phyloP scores from a whole-genome alignment of 2,113 vertebrate genomes.

The Corythornis vintsioides region DNA sequence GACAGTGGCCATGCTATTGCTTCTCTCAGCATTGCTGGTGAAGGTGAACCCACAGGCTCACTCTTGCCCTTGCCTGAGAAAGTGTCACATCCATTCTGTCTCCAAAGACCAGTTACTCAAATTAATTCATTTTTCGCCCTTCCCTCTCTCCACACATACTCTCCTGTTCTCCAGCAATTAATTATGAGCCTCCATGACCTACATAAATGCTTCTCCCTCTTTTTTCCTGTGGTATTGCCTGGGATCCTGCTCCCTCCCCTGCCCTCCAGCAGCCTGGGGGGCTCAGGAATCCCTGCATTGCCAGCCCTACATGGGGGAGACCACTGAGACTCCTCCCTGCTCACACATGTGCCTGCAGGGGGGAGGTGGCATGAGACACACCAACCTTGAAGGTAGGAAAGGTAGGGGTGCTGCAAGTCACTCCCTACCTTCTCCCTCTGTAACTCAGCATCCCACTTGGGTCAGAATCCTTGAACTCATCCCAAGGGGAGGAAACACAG shows the following conservation, averaged over 20 bases:
- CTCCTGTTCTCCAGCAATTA: neutral
- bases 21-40: neutral
- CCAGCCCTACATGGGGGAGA: neutral
- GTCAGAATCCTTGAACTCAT: neutral
- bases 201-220: neutral
- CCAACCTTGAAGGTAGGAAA: neutral
- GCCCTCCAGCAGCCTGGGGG: accelerated
- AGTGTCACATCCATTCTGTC: neutral
- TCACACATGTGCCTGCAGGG: neutral
- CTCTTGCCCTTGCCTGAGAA: neutral
- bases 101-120: neutral
- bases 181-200: neutral
- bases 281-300: neutral
- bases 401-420: neutral
- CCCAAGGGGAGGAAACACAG: neutral
- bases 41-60: neutral
- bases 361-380: neutral
- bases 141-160: neutral
- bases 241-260: neutral
- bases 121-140: neutral
- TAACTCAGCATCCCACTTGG: accelerated
- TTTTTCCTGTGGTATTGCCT: accelerated
- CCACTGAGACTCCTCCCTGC: neutral
- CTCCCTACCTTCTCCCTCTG: neutral
- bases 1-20: neutral